Evolutionary conservation across 2,797 vertebrate species (phyloP).

Genomic region (Diplodus sargus): DNA sequence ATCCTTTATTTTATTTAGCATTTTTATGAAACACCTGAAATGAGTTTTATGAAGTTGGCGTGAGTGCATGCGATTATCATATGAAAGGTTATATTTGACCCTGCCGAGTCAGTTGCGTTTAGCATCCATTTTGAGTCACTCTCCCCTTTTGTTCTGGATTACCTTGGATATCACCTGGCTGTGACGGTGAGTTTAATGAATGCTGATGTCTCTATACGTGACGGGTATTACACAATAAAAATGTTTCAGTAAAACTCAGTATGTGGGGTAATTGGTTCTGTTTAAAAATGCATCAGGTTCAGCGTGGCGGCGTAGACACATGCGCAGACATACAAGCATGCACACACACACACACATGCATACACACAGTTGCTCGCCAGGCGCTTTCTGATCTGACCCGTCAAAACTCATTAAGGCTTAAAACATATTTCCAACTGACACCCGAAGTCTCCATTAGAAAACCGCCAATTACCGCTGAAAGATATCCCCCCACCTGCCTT

Average conservation of each 20-base stretch:
- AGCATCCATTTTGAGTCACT: conserved; percentile 74
- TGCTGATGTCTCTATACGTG: conserved; percentile 84
- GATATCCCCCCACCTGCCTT: conserved; percentile 82
- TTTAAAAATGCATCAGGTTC: conserved; percentile 87
- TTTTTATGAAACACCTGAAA: conserved; percentile 56
- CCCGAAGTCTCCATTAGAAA: conserved; percentile 86
- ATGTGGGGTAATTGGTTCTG: conserved; percentile 86
- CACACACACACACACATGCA: conserved; percentile 20
- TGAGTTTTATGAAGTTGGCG: conserved; percentile 43
- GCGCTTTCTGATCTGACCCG: conserved; percentile 84
- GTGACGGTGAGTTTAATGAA: conserved; percentile 82
- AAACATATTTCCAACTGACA: conserved; percentile 88
- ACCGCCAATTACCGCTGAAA: conserved; percentile 85
- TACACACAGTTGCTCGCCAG: conserved; percentile 64
- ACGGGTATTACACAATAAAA: conserved; percentile 86
- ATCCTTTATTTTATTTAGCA: conserved; percentile 50
- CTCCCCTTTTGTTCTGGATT: conserved; percentile 74
- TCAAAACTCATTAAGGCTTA: conserved; percentile 87
- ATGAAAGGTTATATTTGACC: conserved; percentile 81
- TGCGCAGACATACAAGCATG: conserved; percentile 32
- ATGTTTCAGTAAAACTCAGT: conserved; percentile 84
- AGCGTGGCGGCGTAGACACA: conserved; percentile 46
- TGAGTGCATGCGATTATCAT: conserved; percentile 76
- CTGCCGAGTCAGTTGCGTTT: conserved; percentile 72
- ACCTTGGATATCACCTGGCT: conserved; percentile 76